Evolutionary conservation across 2,888 invertebrate genomes (phyloP).

Genomic region (Apodemia zela): DNA sequence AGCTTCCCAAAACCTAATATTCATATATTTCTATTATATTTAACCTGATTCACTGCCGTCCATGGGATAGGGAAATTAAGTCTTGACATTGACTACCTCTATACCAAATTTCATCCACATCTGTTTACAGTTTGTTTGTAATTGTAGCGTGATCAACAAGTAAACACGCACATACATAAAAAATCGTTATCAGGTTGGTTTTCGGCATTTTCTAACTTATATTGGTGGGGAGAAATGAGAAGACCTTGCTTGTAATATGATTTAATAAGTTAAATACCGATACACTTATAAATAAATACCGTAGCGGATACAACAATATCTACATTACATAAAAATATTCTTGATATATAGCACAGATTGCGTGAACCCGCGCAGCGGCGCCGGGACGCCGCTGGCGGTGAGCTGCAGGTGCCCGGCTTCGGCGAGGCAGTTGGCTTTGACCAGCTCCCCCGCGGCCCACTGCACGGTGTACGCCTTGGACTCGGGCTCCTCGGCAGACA

Average conservation of each 20-base stretch:
- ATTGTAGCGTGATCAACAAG: too few relatives aligned
- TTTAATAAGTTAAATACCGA: slow-evolving; percentile 31
- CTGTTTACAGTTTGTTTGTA: too few relatives aligned
- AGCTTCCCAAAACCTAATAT: too few relatives aligned
- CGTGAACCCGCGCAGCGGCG: slow-evolving; percentile 57
- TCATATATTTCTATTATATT: too few relatives aligned
- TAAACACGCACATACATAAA: too few relatives aligned
- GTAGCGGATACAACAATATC: slow-evolving; percentile 2
- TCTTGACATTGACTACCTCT: too few relatives aligned
- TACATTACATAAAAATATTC: slow-evolving; percentile 39
- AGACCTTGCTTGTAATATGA: slow-evolving; percentile 19
- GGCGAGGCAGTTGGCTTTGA: slow-evolving; percentile 49
- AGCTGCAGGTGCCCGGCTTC: slow-evolving; percentile 66
- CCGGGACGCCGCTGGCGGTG: slow-evolving; percentile 49
- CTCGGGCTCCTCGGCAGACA: slow-evolving; percentile 33
- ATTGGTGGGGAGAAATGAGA: too few relatives aligned
- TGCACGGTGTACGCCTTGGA: slow-evolving; percentile 41
- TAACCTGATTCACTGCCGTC: too few relatives aligned
- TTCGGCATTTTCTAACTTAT: too few relatives aligned
- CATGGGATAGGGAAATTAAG: too few relatives aligned
- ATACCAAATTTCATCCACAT: too few relatives aligned
- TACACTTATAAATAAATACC: slow-evolving; percentile 19
- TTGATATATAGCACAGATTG: slow-evolving; percentile 54
- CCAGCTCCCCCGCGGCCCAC: slow-evolving; percentile 55
- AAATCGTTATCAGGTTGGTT: too few relatives aligned